Evolutionary conservation across 2,113 vertebrate species (phyloP).

Genomic region (Columbina picui): DNA sequence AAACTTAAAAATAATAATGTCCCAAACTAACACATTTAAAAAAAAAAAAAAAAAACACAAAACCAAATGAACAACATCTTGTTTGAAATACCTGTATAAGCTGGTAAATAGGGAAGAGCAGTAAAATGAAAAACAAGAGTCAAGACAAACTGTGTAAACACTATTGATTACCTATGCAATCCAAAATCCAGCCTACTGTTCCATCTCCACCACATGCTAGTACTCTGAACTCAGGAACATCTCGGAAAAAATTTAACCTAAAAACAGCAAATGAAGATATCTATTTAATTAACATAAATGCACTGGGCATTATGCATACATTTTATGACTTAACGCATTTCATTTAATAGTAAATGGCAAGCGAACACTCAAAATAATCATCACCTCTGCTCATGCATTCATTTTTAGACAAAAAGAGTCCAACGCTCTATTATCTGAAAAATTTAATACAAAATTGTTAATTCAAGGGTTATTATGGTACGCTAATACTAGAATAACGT

Average conservation of each 20-base stretch:
- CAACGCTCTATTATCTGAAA: background rate
- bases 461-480: background rate
- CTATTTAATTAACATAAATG: background rate
- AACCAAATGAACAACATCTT: background rate
- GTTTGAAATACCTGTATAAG: background rate
- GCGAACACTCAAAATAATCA: background rate
- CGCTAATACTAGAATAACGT: background rate
- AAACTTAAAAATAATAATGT: background rate
- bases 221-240: slow-evolving; percentile 90
- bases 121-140: background rate
- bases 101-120: background rate
- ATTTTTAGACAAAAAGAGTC: background rate
- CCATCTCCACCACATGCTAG: slow-evolving; percentile 94
- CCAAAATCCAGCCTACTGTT: slow-evolving; percentile 95
- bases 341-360: background rate
- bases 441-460: background rate
- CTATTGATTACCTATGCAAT: slow-evolving; percentile 89
- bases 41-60: too few relatives aligned
- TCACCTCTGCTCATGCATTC: background rate
- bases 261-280: slow-evolving; percentile 46
- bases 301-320: background rate
- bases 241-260: slow-evolving; percentile 95
- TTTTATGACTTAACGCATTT: background rate
- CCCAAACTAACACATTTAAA: background rate
- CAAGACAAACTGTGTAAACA: background rate